phyloP scores from a whole-genome alignment of 2,888 invertebrate species.

The Dicranocentrus wangi region DNA sequence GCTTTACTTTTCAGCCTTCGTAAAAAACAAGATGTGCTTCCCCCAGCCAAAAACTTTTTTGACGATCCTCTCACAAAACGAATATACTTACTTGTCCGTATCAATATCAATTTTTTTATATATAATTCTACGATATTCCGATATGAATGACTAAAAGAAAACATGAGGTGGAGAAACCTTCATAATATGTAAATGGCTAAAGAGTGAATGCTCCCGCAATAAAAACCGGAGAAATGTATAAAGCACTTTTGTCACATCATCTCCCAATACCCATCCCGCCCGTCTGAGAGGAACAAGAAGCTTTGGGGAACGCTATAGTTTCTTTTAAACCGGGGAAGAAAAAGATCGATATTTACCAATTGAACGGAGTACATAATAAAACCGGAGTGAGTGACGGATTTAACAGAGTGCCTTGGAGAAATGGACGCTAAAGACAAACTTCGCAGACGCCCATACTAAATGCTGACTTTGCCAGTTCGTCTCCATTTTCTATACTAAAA shows the following conservation, averaged over 20 bases:
- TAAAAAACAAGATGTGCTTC: background rate
- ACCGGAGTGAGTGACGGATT: no score
- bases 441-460: background rate
- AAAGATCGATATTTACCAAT: slow-evolving; percentile 30
- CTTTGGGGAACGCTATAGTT: no score
- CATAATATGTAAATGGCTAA: background rate
- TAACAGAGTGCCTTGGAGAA: no score
- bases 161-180: background rate
- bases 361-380: background rate
- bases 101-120: no score
- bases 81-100: no score
- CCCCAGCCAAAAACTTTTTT: slow-evolving; percentile 3
- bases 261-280: background rate
- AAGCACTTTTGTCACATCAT: slow-evolving; percentile 8
- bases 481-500: background rate
- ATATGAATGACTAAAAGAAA: no score
- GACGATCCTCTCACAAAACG: no score
- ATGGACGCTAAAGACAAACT: no score
- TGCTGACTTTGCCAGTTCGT: slow-evolving; percentile 21
- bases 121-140: no score
- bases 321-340: background rate
- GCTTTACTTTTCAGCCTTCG: background rate
- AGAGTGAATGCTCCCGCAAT: no score
- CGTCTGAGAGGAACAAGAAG: no score
- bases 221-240: no score